These are phyloP conservation scores for Ctenopoma multispine DNA, from an alignment of 2,797 vertebrate species.

Conservation along the genomic window DNA sequence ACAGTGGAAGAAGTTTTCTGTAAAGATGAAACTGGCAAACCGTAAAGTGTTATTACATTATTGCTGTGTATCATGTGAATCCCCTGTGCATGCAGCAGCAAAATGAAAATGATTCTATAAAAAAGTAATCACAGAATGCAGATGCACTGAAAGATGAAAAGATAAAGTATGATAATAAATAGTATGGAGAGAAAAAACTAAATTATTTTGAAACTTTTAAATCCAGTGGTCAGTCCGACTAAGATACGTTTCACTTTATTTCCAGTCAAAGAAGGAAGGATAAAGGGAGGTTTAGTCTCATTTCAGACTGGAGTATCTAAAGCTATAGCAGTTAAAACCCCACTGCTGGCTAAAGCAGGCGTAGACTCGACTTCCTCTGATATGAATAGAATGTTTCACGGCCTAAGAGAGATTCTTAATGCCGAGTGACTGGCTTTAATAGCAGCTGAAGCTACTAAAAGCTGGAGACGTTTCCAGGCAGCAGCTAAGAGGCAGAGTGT, in stretches of 20 bases:
- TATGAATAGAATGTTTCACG: conserved; percentile 54
- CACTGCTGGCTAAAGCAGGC: conserved; percentile 25
- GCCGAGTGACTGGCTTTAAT: conserved; percentile 50
- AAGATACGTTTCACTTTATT: neutral
- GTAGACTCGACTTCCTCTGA: conserved; percentile 26
- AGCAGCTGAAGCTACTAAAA: conserved; percentile 57
- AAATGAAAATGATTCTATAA: neutral
- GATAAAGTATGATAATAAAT: neutral
- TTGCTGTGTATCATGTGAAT: neutral
- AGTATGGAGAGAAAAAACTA: neutral
- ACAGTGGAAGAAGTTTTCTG: neutral
- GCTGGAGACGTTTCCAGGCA: conserved; percentile 46
- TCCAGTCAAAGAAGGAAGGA: conserved; percentile 12
- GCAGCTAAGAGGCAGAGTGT: conserved; percentile 43
- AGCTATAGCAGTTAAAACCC: conserved; percentile 37
- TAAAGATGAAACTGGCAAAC: no score
- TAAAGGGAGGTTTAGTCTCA: conserved; percentile 31
- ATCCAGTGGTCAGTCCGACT: neutral
- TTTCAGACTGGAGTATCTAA: conserved; percentile 22
- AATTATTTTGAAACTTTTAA: no score
- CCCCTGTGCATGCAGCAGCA: neutral
- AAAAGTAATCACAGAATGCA: neutral
- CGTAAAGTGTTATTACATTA: no score
- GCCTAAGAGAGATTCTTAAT: conserved; percentile 48
- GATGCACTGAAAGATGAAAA: neutral